Percentiles rank a stretch among this genome's conserved stretches.
phyloP scores from a whole-genome alignment of 2,113 vertebrate genomes.

The Protomyctophum bolini region DNA sequence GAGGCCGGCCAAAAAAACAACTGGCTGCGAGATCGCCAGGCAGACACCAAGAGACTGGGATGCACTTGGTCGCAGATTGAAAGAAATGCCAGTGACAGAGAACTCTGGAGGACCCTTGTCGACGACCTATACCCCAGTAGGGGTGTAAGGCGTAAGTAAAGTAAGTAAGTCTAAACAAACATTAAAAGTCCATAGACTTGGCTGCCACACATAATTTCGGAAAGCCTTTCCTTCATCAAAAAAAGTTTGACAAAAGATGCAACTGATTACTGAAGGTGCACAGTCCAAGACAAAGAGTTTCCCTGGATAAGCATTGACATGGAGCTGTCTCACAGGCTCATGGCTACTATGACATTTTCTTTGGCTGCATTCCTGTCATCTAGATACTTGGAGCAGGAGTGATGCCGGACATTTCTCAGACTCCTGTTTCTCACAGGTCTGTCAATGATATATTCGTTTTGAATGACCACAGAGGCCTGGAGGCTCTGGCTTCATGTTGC shows the following conservation, averaged over 20 bases:
- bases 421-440: slow-evolving; percentile 29
- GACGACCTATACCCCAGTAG: too few relatives aligned
- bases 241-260: neutral
- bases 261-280: neutral
- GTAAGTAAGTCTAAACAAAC: too few relatives aligned
- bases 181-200: too few relatives aligned
- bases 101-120: too few relatives aligned
- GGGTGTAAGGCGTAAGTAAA: too few relatives aligned
- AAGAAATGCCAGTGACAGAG: too few relatives aligned
- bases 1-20: too few relatives aligned
- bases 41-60: too few relatives aligned
- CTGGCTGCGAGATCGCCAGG: too few relatives aligned
- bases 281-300: neutral
- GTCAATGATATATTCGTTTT: slow-evolving; percentile 20
- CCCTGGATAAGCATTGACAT: neutral
- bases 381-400: slow-evolving; percentile 30
- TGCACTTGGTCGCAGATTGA: too few relatives aligned
- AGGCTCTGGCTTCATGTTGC: slow-evolving; percentile 2
- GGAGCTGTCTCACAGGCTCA: slow-evolving; percentile 9
- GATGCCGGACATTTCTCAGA: slow-evolving; percentile 50
- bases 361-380: slow-evolving; percentile 53
- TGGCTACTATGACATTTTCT: slow-evolving; percentile 39
- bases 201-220: too few relatives aligned
- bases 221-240: neutral
- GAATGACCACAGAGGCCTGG: slow-evolving; percentile 4